Evolutionary conservation across 1,140 invertebrate species (phyloP), one percentile per base, ranked within the genome.

Genomic region (Zeugodacus cucurbitae): DNA sequence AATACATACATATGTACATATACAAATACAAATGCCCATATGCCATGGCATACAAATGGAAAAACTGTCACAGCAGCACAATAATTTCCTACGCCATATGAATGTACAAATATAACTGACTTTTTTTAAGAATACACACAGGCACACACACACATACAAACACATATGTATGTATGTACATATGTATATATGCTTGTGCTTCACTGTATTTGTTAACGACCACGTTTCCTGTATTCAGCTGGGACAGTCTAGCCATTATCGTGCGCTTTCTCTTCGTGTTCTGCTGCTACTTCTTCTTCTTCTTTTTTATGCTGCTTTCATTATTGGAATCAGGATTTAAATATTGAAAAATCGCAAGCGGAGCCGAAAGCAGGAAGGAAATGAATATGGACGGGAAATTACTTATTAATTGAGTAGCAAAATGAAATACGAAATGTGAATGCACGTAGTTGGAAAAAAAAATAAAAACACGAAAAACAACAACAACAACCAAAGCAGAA

Each of bases 311-410:
- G 48, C n/a, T 48, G 41, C 41, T 29, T 29, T 82, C 74, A 82
- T 82, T 82, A 82, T 82, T 82, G 74, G 74, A 82, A 82, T 48
- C 74, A 82, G 74, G 74, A n/a, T 82, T 82, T 82, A 82, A 82
- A 82, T 82, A 82, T 48, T 82, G 74, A 82, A 82, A 82, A 82
- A 82, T 82, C 41, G 41, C 74, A 48, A 82, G 41, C 41, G n/a
- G 29, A n/a, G n/a, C 41, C 74, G n/a, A 82, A 82, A 82, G 44
- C 74, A 82, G 74, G 74, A 82, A 44, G 74, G 74, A 82, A 82
- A 82, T 82, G 74, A 82, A 82, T 82, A 82, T 82, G 74, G 74
- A 82, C 74, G 41, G 74, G 74, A 82, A 82, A 82, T 82, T 82
- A 82, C 74, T 82, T 82, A 82, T 82, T 82, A 82, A 82, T 82